phyloP scores from a whole-genome alignment of 2,113 vertebrate species.

The Chloroceryle aenea region DNA sequence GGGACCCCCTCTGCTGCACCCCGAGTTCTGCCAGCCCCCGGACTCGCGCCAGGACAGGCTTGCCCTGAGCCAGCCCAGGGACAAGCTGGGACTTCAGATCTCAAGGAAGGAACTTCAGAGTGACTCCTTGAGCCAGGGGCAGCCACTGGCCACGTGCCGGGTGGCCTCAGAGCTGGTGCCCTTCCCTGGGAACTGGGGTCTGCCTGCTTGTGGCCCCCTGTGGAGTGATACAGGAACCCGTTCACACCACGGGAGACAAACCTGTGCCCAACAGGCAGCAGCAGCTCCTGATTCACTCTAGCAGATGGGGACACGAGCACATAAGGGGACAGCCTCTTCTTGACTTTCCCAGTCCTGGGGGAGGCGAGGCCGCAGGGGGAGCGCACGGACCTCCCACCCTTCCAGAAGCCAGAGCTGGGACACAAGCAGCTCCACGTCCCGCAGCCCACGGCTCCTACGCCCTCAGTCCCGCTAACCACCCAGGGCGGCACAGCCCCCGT shows the following conservation, averaged over 20 bases:
- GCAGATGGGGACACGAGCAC: background rate
- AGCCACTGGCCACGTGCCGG: background rate
- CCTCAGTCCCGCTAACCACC: background rate
- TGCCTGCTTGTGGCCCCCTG: background rate
- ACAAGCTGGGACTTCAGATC: background rate
- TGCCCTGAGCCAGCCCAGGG: background rate
- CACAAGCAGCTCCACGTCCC: background rate
- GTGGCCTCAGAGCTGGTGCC: background rate
- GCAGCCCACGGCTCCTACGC: accelerated
- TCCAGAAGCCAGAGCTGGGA: background rate
- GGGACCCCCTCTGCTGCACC: background rate
- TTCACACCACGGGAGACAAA: background rate
- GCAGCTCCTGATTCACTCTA: background rate
- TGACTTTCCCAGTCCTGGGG: background rate
- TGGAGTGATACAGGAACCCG: background rate
- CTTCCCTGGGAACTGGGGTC: background rate
- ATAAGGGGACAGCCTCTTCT: accelerated
- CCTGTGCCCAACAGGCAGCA: background rate
- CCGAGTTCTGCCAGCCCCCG: background rate
- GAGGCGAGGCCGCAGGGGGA: accelerated
- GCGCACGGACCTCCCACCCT: accelerated
- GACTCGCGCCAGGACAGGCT: accelerated
- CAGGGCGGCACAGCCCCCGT: accelerated
- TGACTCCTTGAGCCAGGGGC: background rate
- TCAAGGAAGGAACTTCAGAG: background rate